Evolutionary conservation across 1,140 invertebrate genomes (phyloP).

Genomic region (Scaptomyza montana): DNA sequence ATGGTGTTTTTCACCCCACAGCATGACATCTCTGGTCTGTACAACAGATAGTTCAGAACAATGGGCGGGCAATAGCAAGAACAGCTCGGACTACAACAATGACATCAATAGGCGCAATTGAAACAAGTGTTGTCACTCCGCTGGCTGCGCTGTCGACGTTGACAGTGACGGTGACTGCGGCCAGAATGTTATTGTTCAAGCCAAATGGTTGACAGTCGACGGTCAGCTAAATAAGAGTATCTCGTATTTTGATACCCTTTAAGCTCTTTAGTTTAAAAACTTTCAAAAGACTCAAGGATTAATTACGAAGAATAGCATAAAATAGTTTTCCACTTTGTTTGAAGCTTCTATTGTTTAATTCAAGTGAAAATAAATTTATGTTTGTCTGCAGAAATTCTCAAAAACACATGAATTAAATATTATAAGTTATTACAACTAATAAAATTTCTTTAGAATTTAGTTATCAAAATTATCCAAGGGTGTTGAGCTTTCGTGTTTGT

Average conservation of each 20-base stretch:
- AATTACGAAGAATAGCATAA: too few relatives aligned
- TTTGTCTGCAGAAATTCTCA: too few relatives aligned
- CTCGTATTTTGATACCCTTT: slow-evolving; percentile 16
- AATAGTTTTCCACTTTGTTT: too few relatives aligned
- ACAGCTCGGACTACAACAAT: slow-evolving; percentile 28
- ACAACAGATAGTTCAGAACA: slow-evolving; percentile 31
- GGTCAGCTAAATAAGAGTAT: slow-evolving; percentile 14
- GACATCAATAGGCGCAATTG: slow-evolving; percentile 56
- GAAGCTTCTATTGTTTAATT: too few relatives aligned
- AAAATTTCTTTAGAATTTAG: too few relatives aligned
- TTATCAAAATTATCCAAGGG: not conserved
- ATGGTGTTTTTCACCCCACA: slow-evolving; percentile 7
- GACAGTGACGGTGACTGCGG: slow-evolving; percentile 12
- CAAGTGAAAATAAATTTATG: too few relatives aligned
- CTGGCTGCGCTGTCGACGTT: slow-evolving; percentile 7
- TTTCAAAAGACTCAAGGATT: too few relatives aligned
- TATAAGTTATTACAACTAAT: too few relatives aligned
- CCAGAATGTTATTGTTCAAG: slow-evolving; percentile 6
- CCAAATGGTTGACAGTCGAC: slow-evolving; percentile 29
- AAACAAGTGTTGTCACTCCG: slow-evolving; percentile 53
- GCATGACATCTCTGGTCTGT: not conserved
- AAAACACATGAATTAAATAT: too few relatives aligned
- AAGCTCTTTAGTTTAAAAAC: not conserved
- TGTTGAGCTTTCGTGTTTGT: not conserved
- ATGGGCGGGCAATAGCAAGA: slow-evolving; percentile 21